phyloP scores from a whole-genome alignment of 1,140 invertebrate species.

The Atopsyche davidsoni region DNA sequence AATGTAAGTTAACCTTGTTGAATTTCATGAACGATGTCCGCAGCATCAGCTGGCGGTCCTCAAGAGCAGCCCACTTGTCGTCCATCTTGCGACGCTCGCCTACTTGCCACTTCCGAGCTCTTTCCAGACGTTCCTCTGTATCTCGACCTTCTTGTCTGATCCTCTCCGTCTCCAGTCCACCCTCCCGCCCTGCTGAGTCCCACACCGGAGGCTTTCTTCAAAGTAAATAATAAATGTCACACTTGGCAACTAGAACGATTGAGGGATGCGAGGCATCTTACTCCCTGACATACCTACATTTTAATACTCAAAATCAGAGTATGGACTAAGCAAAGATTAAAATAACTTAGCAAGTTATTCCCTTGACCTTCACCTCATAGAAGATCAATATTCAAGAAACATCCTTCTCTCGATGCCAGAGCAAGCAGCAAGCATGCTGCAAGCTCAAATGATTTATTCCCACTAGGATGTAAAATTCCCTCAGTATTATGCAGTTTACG shows the following conservation, averaged over 20 bases:
- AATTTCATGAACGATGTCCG: conserved; percentile 53
- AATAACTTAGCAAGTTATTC: no score
- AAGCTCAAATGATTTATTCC: no score
- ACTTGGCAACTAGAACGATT: not conserved
- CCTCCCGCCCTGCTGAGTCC: conserved; percentile 48
- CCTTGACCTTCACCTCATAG: no score
- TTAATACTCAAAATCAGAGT: no score
- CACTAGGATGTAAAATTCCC: no score
- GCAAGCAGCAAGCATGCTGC: no score
- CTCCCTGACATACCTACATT: no score
- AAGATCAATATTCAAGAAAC: no score
- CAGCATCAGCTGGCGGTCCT: conserved; percentile 43
- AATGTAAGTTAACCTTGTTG: conserved; percentile 39
- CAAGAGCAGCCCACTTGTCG: conserved; percentile 47
- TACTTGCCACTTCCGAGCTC: conserved; percentile 40
- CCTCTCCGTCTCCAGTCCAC: conserved; percentile 47
- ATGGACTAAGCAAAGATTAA: no score
- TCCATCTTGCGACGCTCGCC: conserved; percentile 41
- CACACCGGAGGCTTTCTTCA: conserved; percentile 53
- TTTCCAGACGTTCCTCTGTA: conserved; percentile 42
- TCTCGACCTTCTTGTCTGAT: conserved; percentile 43
- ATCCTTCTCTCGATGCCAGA: no score
- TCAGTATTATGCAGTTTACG: no score
- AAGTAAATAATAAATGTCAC: conserved; percentile 5
- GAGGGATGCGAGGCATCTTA: no score